Base-by-base conservation (phyloP, 2,113 vertebrate species). In the Chrysemys picta region DNA sequence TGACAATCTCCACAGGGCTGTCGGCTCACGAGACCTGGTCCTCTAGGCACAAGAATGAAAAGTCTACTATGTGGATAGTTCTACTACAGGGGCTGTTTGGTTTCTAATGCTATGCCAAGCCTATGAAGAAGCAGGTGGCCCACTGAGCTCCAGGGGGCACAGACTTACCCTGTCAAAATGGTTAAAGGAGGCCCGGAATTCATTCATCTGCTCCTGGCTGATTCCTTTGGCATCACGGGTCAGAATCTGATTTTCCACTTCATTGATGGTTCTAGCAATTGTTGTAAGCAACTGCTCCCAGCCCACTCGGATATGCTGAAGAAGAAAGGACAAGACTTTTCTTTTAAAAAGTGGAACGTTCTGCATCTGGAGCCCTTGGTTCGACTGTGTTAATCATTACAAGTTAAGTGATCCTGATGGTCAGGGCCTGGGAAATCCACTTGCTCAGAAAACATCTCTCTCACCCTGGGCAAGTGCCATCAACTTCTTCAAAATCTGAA, bases 171-270 rank as follows among this genome's bases (percentile, higher is more conserved):
- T 98, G 98, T 99, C 99, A 12, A 99, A 99, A 98, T 99, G 99
- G 97, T 99, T 99, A 98, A 99, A 99, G 92, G 99, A 99, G 95
- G 99, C 99, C 87, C 99, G 98, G 99, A 99, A 99, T 98, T 99
- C 99, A 3, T 99, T 99, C 98, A 99, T 99, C 98, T 99, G 99
- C 53, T 99, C 99, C 98, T 99, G 99, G 98, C 98, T 99, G 98
- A 99, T 99, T 98, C 99, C 99, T 96, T 99, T 99, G 98, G 99
- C 99, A 84, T 99, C 99, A n/a, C 99, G 98, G 50, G 99, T 99
- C 97, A 99, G 97, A 97, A 99, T 99, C 99, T 99, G 99, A 98
- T 99, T 99, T 98, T 99, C 99, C 87, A 99, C 99, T 93, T 99
- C 99, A 0, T 99, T 99, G 98, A 99, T 99, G 96, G 99, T 99